phyloP scores from a whole-genome alignment of 2,888 invertebrate species.

The Ichneumon xanthorius region DNA sequence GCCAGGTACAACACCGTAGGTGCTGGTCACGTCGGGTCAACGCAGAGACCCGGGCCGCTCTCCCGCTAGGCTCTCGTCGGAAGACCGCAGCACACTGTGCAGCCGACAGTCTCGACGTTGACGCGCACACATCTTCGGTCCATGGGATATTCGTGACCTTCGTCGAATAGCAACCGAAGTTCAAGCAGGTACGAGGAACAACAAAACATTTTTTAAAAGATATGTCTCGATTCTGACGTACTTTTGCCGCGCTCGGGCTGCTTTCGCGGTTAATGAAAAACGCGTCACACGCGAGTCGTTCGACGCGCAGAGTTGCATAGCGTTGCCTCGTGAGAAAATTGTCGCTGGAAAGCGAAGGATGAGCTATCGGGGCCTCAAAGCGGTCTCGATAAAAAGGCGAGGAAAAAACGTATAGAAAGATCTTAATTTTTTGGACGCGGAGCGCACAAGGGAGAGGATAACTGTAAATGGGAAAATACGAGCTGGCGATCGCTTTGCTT shows the following conservation, averaged over 20 bases:
- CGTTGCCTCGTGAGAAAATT: neutral
- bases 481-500: too few species aligned
- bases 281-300: neutral
- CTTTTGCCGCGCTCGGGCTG: constrained; percentile 8
- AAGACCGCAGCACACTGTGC: constrained; percentile 26
- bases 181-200: constrained; percentile 46
- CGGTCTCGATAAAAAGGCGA: too few species aligned
- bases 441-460: too few species aligned
- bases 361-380: neutral
- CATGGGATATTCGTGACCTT: constrained; percentile 67
- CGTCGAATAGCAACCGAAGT: constrained; percentile 49
- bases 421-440: too few species aligned
- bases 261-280: neutral
- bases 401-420: too few species aligned
- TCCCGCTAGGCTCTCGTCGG: constrained; percentile 17
- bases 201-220: too few species aligned
- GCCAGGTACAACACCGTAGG: constrained; percentile 26
- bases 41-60: constrained; percentile 46
- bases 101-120: constrained; percentile 41
- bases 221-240: neutral
- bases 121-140: constrained; percentile 48
- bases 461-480: too few species aligned
- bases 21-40: constrained; percentile 63
- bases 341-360: neutral
- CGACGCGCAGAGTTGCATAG: neutral